phyloP scores from a whole-genome alignment of 2,888 invertebrate genomes.

The Macrophya alboannulata region DNA sequence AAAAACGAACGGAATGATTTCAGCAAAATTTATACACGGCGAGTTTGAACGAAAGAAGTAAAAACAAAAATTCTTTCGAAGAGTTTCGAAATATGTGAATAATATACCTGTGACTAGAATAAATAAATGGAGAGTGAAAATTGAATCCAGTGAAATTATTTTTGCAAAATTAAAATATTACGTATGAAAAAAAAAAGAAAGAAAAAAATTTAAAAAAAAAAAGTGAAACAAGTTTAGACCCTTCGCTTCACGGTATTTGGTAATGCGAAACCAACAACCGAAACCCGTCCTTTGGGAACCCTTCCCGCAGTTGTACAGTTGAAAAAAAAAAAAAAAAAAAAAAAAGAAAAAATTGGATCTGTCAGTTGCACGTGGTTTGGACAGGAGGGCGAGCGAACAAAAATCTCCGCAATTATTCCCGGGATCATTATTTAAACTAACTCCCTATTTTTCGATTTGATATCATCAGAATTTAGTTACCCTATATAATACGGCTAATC shows the following conservation, averaged over 20 bases:
- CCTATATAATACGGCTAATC: not conserved
- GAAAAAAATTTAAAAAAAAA: no score
- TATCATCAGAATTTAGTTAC: not conserved
- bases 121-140: not conserved
- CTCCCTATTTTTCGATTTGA: not conserved
- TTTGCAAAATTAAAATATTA: not conserved
- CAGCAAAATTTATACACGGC: not conserved
- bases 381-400: not conserved
- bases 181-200: not conserved
- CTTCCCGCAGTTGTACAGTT: conserved; percentile 4
- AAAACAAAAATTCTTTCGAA: not conserved
- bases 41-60: not conserved
- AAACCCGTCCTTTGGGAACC: not conserved
- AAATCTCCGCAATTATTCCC: conserved; percentile 21
- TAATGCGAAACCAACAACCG: not conserved
- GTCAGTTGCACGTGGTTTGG: conserved; percentile 33
- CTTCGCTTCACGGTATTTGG: not conserved
- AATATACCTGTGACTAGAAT: not conserved
- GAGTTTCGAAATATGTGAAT: not conserved
- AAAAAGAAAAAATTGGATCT: not conserved
- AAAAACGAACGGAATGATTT: not conserved
- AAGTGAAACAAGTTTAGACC: not conserved
- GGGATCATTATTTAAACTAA: not conserved
- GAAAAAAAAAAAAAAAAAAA: not conserved
- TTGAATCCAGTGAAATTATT: not conserved